Evolutionary conservation across 2,888 invertebrate genomes (phyloP).

Genomic region (Polyommatus icarus): DNA sequence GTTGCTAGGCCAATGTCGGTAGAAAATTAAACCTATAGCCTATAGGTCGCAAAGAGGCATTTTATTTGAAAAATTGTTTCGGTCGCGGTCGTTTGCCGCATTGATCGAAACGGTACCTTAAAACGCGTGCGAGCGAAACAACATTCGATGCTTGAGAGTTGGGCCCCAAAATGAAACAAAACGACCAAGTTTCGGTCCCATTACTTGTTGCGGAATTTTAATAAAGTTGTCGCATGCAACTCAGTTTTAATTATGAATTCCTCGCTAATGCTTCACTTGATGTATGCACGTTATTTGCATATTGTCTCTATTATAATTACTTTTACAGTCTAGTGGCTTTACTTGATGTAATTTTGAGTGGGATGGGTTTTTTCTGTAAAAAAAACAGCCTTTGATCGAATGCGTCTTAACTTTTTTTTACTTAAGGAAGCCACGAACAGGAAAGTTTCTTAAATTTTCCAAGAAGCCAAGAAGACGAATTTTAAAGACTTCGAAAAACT

Average conservation of each 20-base stretch:
- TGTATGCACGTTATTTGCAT: not conserved
- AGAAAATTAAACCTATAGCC: too few species aligned
- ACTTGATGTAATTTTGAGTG: too few species aligned
- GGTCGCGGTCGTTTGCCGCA: too few species aligned
- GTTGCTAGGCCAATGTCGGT: too few species aligned
- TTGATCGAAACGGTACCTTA: too few species aligned
- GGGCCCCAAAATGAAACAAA: not conserved
- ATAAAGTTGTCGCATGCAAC: constrained; percentile 18
- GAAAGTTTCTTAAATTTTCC: not conserved
- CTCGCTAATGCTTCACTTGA: not conserved
- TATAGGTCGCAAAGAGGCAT: too few species aligned
- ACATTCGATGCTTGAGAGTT: not conserved
- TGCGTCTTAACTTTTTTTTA: too few species aligned
- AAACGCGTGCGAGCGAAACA: not conserved
- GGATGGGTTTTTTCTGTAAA: too few species aligned
- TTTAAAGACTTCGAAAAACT: not conserved
- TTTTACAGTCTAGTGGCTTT: not conserved
- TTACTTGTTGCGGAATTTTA: constrained; percentile 14
- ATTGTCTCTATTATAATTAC: constrained; percentile 8
- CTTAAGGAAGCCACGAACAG: not conserved
- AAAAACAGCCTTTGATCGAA: too few species aligned
- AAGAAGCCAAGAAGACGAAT: not conserved
- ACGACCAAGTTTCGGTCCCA: constrained; percentile 2
- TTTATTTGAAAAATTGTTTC: too few species aligned
- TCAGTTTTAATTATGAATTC: constrained; percentile 11